These are phyloP conservation scores for Syngnathus scovelli DNA, from an alignment of 2,113 vertebrate species.

Conservation along the genomic window DNA sequence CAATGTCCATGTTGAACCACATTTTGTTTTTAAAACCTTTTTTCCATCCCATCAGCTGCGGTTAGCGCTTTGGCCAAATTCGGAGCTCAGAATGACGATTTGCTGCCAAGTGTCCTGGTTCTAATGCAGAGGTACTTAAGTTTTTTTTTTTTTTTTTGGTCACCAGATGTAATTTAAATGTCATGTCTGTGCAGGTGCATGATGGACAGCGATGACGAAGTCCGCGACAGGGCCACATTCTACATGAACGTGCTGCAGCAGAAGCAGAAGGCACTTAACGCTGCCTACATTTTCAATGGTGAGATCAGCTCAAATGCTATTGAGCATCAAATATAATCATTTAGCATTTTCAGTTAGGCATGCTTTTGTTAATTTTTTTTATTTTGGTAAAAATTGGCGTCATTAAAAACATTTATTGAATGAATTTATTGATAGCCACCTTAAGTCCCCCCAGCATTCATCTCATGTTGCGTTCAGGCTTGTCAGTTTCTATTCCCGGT, in stretches of 20 bases:
- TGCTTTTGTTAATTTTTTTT: too few relatives aligned
- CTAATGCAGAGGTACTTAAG: constrained; percentile 85
- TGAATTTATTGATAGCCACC: neutral
- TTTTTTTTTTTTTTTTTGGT: neutral
- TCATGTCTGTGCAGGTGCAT: constrained; percentile 78
- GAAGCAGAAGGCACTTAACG: constrained; percentile 90
- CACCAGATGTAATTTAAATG: neutral
- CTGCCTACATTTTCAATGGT: constrained; percentile 95
- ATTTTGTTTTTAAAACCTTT: neutral
- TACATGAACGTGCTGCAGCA: constrained; percentile 94
- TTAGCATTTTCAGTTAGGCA: too few relatives aligned
- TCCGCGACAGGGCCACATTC: constrained; percentile 94
- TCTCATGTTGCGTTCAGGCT: constrained; percentile 62
- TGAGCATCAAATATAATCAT: too few relatives aligned
- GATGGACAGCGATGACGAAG: constrained; percentile 97
- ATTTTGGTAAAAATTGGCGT: too few relatives aligned
- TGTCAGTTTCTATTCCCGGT: constrained; percentile 88
- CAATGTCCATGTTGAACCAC: too few relatives aligned
- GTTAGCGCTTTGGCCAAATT: constrained; percentile 96
- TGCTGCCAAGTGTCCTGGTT: constrained; percentile 93
- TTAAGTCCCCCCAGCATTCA: neutral
- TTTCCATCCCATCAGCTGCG: constrained; percentile 72
- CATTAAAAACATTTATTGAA: too few relatives aligned
- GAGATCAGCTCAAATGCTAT: constrained; percentile 20
- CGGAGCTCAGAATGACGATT: constrained; percentile 93